Conservation (phyloP, 2,113 vertebrate species). For the Menidia beryllina region DNA sequence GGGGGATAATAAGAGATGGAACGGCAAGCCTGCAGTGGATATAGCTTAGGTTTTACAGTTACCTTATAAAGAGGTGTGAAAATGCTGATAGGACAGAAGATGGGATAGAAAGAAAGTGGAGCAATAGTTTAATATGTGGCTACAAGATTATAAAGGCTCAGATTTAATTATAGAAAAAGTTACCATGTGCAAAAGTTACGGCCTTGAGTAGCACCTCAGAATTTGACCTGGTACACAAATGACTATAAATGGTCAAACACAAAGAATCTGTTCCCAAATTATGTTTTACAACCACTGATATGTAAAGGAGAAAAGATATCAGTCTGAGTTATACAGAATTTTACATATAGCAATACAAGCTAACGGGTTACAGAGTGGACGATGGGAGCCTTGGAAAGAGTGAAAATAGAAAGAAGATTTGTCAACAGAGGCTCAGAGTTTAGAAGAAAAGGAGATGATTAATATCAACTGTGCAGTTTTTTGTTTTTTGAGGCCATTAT, state of each 20-base stretch:
- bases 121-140: constrained; percentile 15
- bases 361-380: background rate
- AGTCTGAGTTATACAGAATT: background rate
- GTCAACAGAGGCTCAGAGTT: background rate
- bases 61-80: constrained; percentile 42
- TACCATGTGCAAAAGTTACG: constrained; percentile 18
- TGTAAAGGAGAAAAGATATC: background rate
- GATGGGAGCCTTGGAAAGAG: too few species aligned
- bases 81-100: constrained; percentile 53
- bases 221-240: background rate
- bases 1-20: constrained; percentile 14
- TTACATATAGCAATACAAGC: background rate
- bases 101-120: constrained; percentile 21
- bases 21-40: constrained; percentile 25
- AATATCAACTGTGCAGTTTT: background rate
- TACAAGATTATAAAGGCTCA: background rate
- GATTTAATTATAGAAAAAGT: background rate
- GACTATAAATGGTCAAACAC: background rate
- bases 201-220: background rate
- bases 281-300: background rate
- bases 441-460: background rate
- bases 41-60: constrained; percentile 30
- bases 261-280: background rate
- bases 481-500: background rate
- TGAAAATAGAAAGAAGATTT: too few species aligned